Percentiles rank a stretch among this genome's conserved stretches.
Evolutionary conservation across 2,888 invertebrate species (phyloP).

Genomic region (Tipula unca): DNA sequence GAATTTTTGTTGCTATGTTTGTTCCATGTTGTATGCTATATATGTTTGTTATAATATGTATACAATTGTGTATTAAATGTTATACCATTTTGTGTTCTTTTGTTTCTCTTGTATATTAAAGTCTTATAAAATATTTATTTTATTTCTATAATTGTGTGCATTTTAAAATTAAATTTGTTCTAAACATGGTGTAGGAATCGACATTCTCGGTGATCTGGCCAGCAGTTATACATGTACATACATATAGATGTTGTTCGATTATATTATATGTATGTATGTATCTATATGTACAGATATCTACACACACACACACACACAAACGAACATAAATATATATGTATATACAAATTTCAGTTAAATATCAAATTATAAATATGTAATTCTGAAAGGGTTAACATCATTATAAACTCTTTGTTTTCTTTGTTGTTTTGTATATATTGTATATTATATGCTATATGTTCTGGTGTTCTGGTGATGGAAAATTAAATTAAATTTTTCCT

Average conservation of each 20-base stretch:
- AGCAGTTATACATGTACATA: neutral
- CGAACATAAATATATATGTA: neutral
- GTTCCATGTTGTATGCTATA: neutral
- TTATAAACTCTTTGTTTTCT: neutral
- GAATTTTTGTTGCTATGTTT: neutral
- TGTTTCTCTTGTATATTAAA: neutral
- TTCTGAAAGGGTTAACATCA: neutral
- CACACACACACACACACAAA: no score
- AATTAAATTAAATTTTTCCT: neutral
- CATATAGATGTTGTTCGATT: neutral
- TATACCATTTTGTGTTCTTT: neutral
- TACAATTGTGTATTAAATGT: neutral
- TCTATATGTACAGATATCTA: no score
- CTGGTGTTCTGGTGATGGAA: neutral
- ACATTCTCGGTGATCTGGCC: neutral
- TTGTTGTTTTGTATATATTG: neutral
- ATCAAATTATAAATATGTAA: neutral
- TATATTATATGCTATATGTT: neutral
- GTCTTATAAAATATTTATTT: neutral
- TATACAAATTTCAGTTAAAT: neutral
- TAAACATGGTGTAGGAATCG: neutral
- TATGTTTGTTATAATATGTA: neutral
- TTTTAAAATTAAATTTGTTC: neutral
- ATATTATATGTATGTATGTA: no score
- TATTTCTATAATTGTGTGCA: neutral